Base-by-base conservation (phyloP, 2,888 invertebrate species). In the Harpalus rubripes region DNA sequence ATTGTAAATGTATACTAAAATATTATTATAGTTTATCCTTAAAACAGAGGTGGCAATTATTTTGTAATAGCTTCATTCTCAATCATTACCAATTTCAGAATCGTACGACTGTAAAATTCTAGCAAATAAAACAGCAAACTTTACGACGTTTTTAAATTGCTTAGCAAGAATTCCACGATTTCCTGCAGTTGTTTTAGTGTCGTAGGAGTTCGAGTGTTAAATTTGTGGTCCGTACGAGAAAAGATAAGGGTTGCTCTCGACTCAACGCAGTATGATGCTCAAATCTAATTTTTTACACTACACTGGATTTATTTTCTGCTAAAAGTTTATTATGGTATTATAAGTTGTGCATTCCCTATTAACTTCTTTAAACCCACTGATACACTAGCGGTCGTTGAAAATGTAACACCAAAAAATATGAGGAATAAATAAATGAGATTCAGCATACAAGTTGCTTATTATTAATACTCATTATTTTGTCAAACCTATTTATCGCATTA, bases 81-180 rank as follows among this genome's bases (percentile, higher is more conserved):
- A 16, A 15, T 59, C 59, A 59, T 59, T 59, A 59, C 59, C 7
- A 59, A 59, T 59, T 59, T 16, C 59, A 59, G 16, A 15, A 59
- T 59, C 10, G 15, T 15, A 16, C 1, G 16, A 15, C 59, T 59
- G 16, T 52, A 26, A 68, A 68, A 68, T 39, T 6, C 39, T 39
- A 12, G 68, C 76, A 56, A 56, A 76, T 52, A 76, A 52, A 76
- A 52, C 7, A 76, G 44, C 22, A 52, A 44, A 18, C 12, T 76
- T 76, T 52, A 76, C 76, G 76, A 76, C 44, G 15, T 44, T 76
- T 76, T 52, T 52, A 76, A 76, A 76, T 76, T 76, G 26, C 76
- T n/a, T 12, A 52, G 56, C 18, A 44, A 16, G 12, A 56, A 56
- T 52, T 10, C 10, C 18, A 18, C 22, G 76, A 52, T 76, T 74